Evolutionary conservation across 2,797 vertebrate genomes (phyloP), one percentile per base, ranked within the genome.

Genomic region (Miichthys miiuy): DNA sequence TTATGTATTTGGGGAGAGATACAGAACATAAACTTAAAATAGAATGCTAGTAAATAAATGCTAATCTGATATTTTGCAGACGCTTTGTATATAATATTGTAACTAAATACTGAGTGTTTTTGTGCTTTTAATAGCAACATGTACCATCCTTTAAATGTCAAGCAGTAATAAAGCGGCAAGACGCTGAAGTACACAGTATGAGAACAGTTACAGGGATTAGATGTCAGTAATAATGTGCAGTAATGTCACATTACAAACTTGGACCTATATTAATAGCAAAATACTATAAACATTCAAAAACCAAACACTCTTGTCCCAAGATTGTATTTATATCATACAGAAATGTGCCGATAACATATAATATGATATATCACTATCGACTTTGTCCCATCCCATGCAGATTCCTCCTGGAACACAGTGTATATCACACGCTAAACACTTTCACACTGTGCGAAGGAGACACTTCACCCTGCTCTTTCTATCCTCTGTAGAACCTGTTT

Each of bases 401-500:
- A 6, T 75, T 42, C 58, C 14, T 34, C 55, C 4, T 20, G 3
- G 17, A 21, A 34, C 8, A 54, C 12, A 6, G 38, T 34, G 51
- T 68, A 25, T 46, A 16, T 60, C 27, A 44, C 10, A 20, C 16
- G n/a, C 30, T 12, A 5, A 16, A 2, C 20, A 57, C 18, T 55
- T 60, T 62, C 17, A 13, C n/a, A 47, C 14, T 12, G 16, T 25
- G 44, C 47, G 18, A 21, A 30, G 41, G 51, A 47, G 48, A 25
- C 18, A 4, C 74, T 38, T 77, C 46, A 81, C 41, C 30, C 9
- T 47, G 16, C 6, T 63, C 46, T 34, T 16, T 47, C 5, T 57
- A 0, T 65, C 34, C 11, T 58, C 23, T 68, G 8, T 38, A 99
- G 97, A 97, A 97, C 85, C 91, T 98, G 34, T 98, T 98, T 66